Base-by-base conservation (phyloP, 2,113 vertebrate genomes). In the Prochilodus magdalenae region DNA sequence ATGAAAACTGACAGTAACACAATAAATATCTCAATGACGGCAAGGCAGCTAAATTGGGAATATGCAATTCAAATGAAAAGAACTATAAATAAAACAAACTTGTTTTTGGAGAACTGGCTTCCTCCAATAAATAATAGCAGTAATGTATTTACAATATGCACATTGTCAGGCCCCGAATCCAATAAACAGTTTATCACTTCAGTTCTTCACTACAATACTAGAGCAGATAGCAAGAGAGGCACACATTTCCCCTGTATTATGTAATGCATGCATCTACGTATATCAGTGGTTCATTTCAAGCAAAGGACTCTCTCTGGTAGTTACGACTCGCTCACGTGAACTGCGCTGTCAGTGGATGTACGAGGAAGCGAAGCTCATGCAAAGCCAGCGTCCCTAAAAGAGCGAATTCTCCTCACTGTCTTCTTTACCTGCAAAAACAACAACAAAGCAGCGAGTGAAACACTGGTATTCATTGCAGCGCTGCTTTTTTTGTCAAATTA, bases 81-180 rank as follows among this genome's bases (percentile, higher is more conserved):
- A 94, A 95, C 91, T 92, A 96, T 96, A 96, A 96, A 96, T 96
- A 96, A 92, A 93, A 91, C 88, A 81, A 36, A 87, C 79, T 7
- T 5, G 4, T 44, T 89, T 93, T 84, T 82, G 80, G 73, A 75
- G 80, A 82, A 92, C 92, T 90, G 89, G 90, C 90, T 91, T 92
- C 92, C 95, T 94, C 95, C 90, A 96, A 97, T 97, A 97, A 97
- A 97, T 97, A 97, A 92, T 89, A 88, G 88, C 90, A 93, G 94
- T 92, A 93, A 92, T 93, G 88, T 96, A 96, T 96, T 95, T 96
- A 96, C 96, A 96, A 91, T 95, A 96, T 96, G 91, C 94, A 96
- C 94, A 96, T 83, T 84, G 90, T 82, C 89, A 85, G 51, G 84
- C 85, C 83, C 40, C 84, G 30, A 33, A n/a, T 73, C 71, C 83